Conservation (phyloP, 2,113 vertebrate genomes). For the Haliaeetus leucogaster region DNA sequence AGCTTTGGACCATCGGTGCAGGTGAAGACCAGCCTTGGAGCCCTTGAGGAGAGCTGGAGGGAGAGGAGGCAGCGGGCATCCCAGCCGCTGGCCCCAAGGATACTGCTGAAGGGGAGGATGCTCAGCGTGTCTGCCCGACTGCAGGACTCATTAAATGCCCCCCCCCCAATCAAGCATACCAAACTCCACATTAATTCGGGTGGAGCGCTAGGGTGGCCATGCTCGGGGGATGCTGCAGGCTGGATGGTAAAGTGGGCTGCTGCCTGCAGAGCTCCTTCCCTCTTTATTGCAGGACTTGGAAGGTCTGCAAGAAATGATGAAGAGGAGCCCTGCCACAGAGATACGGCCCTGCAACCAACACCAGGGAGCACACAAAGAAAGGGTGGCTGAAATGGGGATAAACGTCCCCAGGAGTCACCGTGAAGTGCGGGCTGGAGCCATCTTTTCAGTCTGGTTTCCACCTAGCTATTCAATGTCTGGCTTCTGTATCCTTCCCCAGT, state of each 20-base stretch:
- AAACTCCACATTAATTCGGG: background rate
- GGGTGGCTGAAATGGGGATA: background rate
- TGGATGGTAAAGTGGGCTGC: background rate
- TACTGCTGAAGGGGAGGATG: background rate
- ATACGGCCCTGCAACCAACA: accelerated
- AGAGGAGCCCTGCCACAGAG: background rate
- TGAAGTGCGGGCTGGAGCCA: background rate
- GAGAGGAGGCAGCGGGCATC: background rate
- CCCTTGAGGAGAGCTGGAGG: background rate
- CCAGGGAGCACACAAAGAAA: background rate
- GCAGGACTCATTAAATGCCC: background rate
- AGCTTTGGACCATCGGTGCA: background rate
- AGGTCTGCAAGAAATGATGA: background rate
- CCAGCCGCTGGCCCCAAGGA: background rate
- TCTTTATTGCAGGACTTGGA: background rate
- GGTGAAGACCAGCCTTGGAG: background rate
- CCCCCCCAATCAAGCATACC: accelerated
- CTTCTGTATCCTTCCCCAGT: background rate
- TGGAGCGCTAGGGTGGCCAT: background rate
- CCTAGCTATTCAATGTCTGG: background rate
- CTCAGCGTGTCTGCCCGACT: background rate
- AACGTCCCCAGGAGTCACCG: background rate
- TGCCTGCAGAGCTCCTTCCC: background rate
- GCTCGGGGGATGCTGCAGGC: background rate
- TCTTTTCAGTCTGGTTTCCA: background rate